phyloP scores from a whole-genome alignment of 2,797 vertebrate genomes.

The Allobates femoralis region DNA sequence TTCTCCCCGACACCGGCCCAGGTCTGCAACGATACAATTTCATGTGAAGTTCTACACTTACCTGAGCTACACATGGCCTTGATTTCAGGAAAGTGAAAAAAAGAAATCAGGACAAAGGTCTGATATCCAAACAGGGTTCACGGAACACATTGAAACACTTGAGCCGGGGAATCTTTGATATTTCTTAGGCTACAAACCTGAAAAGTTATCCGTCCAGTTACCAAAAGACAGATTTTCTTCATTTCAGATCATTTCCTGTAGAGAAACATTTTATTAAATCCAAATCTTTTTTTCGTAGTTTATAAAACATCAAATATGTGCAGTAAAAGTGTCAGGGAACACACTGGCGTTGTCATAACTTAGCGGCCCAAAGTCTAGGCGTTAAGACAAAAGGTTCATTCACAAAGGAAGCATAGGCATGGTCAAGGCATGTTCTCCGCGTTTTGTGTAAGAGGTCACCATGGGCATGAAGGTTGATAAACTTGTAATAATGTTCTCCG shows the following conservation, averaged over 20 bases:
- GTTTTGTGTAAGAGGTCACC: not conserved
- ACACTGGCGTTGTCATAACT: constrained; percentile 26
- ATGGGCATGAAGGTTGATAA: not conserved
- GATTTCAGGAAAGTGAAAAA: constrained; percentile 39
- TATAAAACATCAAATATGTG: constrained; percentile 53
- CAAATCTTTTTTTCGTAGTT: constrained; percentile 18
- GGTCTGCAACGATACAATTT: constrained; percentile 5
- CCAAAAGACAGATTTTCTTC: constrained; percentile 49
- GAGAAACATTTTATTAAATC: constrained; percentile 51
- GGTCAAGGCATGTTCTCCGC: not conserved
- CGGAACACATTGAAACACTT: constrained; percentile 56
- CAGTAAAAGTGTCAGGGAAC: constrained; percentile 46
- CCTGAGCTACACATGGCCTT: constrained; percentile 44
- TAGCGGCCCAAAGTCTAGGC: not conserved
- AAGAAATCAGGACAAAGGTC: constrained; percentile 17
- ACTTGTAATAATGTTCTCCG: no score
- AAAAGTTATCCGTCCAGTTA: constrained; percentile 54
- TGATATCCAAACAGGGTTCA: constrained; percentile 30
- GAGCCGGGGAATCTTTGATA: constrained; percentile 51
- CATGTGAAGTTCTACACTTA: constrained; percentile 6
- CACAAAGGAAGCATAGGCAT: constrained; percentile 2
- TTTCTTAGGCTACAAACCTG: constrained; percentile 42
- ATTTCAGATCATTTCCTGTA: constrained; percentile 58
- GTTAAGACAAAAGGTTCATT: constrained; percentile 52
- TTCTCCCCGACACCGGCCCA: constrained; percentile 26